A percentile compares a stretch with the other conserved stretches of the same genome.
phyloP scores from a whole-genome alignment of 2,797 vertebrate genomes.

The Antennarius maculatus region DNA sequence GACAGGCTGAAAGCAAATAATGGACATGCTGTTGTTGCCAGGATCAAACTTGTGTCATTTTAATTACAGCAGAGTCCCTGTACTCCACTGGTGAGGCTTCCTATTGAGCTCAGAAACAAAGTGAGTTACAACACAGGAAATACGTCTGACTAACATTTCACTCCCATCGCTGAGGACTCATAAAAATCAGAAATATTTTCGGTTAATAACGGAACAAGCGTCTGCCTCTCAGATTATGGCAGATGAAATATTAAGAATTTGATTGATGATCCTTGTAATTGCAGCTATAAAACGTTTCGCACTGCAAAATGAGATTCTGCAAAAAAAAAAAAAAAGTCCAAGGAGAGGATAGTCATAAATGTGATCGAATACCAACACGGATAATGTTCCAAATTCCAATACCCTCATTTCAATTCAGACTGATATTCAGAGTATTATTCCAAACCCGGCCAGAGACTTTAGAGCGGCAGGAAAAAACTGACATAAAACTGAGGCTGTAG shows the following conservation, averaged over 20 bases:
- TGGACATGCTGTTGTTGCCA: background rate
- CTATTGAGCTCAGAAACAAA: background rate
- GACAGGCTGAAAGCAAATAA: slow-evolving; percentile 5
- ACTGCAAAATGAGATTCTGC: slow-evolving; percentile 49
- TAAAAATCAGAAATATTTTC: slow-evolving; percentile 31
- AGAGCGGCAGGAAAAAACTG: slow-evolving; percentile 9
- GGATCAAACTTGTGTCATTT: slow-evolving; percentile 17
- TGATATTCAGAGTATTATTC: slow-evolving; percentile 30
- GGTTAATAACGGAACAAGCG: slow-evolving; percentile 30
- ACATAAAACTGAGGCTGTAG: slow-evolving; percentile 34
- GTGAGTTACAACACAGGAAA: background rate
- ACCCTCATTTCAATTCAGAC: slow-evolving; percentile 16
- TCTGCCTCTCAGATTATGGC: slow-evolving; percentile 29
- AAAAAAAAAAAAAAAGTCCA: slow-evolving; percentile 10
- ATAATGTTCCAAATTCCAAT: slow-evolving; percentile 34
- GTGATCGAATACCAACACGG: slow-evolving; percentile 34
- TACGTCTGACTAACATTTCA: slow-evolving; percentile 6
- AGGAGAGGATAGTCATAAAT: slow-evolving; percentile 46
- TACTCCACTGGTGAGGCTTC: background rate
- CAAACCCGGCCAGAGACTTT: slow-evolving; percentile 25
- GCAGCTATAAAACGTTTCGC: slow-evolving; percentile 52
- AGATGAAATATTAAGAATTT: slow-evolving; percentile 49
- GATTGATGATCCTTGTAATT: slow-evolving; percentile 60
- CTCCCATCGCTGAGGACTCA: slow-evolving; percentile 20
- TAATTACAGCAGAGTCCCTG: slow-evolving; percentile 20